Conservation (phyloP, 1,140 invertebrate genomes). For the Sesamia nonagrioides region DNA sequence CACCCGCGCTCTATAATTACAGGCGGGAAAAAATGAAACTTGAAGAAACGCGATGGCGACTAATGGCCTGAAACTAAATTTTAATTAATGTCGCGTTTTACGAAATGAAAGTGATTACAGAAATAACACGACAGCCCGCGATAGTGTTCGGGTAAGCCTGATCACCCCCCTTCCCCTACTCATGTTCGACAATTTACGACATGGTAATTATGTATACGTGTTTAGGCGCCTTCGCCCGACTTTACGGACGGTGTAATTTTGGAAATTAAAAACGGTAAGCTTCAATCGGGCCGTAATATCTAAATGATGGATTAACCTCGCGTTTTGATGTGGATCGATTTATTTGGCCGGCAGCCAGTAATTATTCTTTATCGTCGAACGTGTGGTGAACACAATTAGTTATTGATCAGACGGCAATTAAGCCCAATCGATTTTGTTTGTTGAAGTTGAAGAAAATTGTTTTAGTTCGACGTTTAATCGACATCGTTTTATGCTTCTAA, state of each 20-base stretch:
- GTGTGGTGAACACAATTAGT: constrained; percentile 86
- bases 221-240: constrained; percentile 71
- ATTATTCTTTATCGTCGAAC: constrained; percentile 85
- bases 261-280: constrained; percentile 86
- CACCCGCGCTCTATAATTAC: constrained; percentile 84
- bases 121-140: constrained; percentile 81
- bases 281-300: constrained; percentile 85
- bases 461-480: constrained; percentile 84
- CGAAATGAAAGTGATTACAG: constrained; percentile 85
- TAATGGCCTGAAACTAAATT: constrained; percentile 87
- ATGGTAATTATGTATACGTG: constrained; percentile 82
- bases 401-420: constrained; percentile 86
- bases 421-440: constrained; percentile 86
- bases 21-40: constrained; percentile 80
- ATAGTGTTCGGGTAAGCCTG: constrained; percentile 50
- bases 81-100: constrained; percentile 87
- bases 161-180: constrained; percentile 62
- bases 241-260: constrained; percentile 78
- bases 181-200: constrained; percentile 80
- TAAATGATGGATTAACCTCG: constrained; percentile 86
- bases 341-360: constrained; percentile 86
- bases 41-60: constrained; percentile 84
- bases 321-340: constrained; percentile 86
- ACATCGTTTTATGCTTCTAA: constrained; percentile 78
- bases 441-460: constrained; percentile 86